A percentile compares a stretch with the other conserved stretches of the same genome.
phyloP scores from a whole-genome alignment of 2,797 vertebrate species.

The Atherinosoma microstoma region DNA sequence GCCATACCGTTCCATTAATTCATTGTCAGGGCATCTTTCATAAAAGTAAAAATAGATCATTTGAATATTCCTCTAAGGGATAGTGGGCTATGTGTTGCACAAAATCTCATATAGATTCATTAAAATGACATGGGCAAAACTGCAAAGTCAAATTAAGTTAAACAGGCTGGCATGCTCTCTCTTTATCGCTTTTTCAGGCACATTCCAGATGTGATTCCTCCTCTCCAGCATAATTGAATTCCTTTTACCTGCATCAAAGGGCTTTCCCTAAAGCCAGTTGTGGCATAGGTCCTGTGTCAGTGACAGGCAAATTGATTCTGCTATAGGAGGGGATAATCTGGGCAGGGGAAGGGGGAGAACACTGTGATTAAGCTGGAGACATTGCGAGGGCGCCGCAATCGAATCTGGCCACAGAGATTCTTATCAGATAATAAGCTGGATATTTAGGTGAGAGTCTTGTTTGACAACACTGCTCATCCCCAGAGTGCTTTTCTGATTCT shows the following conservation, averaged over 20 bases:
- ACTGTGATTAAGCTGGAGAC: conserved; percentile 68
- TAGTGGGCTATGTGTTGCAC: no score
- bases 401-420: conserved; percentile 57
- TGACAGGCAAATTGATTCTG: conserved; percentile 74
- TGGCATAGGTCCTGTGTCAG: conserved; percentile 44
- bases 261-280: conserved; percentile 20
- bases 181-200: conserved; percentile 16
- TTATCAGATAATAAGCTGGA: conserved; percentile 70
- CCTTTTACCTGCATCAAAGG: conserved; percentile 68
- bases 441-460: conserved; percentile 47
- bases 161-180: background rate
- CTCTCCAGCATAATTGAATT: conserved; percentile 56
- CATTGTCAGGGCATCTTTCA: background rate
- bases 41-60: background rate
- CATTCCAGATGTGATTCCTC: conserved; percentile 46
- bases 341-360: conserved; percentile 14
- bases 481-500: conserved; percentile 41
- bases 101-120: background rate
- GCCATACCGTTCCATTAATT: background rate
- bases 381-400: conserved; percentile 40
- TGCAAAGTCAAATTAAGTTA: conserved; percentile 26
- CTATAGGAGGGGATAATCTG: conserved; percentile 52
- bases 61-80: background rate
- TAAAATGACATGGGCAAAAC: background rate
- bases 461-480: conserved; percentile 25